These are phyloP conservation scores for Erannis defoliaria DNA, from an alignment of 2,888 invertebrate genomes.

Conservation along the genomic window DNA sequence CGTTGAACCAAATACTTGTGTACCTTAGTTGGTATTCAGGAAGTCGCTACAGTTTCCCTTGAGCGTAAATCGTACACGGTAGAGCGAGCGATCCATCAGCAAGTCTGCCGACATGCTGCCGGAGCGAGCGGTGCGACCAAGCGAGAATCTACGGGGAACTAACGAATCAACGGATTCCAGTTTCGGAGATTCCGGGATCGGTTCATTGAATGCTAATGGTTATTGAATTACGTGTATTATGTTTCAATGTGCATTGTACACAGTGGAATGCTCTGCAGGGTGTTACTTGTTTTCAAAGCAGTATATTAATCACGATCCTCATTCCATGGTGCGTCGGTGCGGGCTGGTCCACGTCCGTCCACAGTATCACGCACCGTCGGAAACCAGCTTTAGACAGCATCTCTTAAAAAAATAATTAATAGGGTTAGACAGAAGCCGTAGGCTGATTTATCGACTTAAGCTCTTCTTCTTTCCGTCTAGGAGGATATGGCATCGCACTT, in stretches of 20 bases:
- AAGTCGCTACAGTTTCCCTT: constrained; percentile 7
- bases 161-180: constrained; percentile 35
- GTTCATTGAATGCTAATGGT: constrained; percentile 11
- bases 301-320: too few relatives aligned
- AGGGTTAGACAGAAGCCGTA: too few relatives aligned
- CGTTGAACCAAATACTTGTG: neutral
- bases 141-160: constrained; percentile 25
- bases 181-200: constrained; percentile 12
- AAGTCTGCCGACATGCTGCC: constrained; percentile 26
- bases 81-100: constrained; percentile 40
- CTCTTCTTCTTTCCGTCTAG: too few relatives aligned
- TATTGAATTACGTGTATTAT: neutral
- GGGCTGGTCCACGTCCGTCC: too few relatives aligned
- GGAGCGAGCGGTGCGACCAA: constrained; percentile 21
- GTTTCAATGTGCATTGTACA: neutral
- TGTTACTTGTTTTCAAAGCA: too few relatives aligned
- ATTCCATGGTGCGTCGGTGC: too few relatives aligned
- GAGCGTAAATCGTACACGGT: constrained; percentile 10
- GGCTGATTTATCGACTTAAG: too few relatives aligned
- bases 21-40: constrained; percentile 14
- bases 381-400: too few relatives aligned
- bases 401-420: too few relatives aligned
- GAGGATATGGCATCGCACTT: too few relatives aligned
- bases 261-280: neutral
- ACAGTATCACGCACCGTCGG: too few relatives aligned